Evolutionary conservation across 2,797 vertebrate species (phyloP), one percentile per base, ranked within the genome.

Genomic region (Xenopus petersii): DNA sequence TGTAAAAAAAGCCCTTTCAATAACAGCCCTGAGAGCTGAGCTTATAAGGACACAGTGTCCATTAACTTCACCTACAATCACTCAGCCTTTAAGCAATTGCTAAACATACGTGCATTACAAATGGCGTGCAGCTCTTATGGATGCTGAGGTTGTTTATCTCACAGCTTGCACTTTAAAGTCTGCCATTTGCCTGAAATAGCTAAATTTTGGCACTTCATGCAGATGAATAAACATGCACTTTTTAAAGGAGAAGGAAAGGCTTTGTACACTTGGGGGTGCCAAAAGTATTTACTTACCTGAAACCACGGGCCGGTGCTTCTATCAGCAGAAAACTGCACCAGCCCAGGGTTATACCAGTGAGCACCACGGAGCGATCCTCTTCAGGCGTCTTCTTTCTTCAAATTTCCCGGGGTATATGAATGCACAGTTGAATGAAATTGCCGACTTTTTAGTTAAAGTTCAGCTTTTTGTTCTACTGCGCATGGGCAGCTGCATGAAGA

Each of bases 21-120:
- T 56, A 74, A 62, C 64, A 61, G 59, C 65, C 64, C 49, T 74
- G 76, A 78, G 70, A 77, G 60, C 70, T 67, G 48, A 72, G 55
- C 66, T 59, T 51, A 79, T 74, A 74, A 55, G 71, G 64, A 79
- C 65, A 65, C 70, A 65, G 60, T 47, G 61, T 66, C 70, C 71
- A 73, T 77, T 77, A 69, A 48, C 55, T 59, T 21, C 9, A 58
- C 36, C 66, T 64, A 64, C 51, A 73, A 78, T 65, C 49, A 73
- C 70, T 73, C 12, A 55, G 67, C 15, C 65, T 77, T 48, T 59
- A 68, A 70, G 49, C 59, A 65, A 51, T 56, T 69, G 48, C 21
- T 78, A 69, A 69, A 73, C 17, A 56, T 30, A 69, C 55, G 58
- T 55, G 62, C 59, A 77, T 64, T 51, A 67, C 49, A 74, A 73